Base-by-base conservation (phyloP, 2,888 invertebrate species). In the Drosophila meridiana region DNA sequence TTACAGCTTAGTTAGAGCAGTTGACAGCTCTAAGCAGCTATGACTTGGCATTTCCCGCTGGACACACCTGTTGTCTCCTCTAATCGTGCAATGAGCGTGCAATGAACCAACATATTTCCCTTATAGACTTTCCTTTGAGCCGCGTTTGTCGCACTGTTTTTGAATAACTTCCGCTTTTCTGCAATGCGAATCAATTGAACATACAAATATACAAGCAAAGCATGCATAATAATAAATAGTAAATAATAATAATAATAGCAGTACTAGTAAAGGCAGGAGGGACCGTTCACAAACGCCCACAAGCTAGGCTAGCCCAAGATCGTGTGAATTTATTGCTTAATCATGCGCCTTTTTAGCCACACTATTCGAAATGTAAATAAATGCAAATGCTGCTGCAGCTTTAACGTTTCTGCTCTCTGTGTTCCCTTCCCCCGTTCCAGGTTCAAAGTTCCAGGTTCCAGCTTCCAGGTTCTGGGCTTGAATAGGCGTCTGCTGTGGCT, bases 281-380 rank as follows among this genome's bases (percentile, higher is more conserved):
- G n/a, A 68, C 80, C 82, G 87, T 68, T 82, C 83, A 66, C 64
- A 66, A 55, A 62, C 80, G 62, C 59, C 65, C 69, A 58, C 69
- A 55, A 47, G 60, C 59, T 34, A 55, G 60, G 58, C 60, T 53
- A 50, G 68, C 62, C 69, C 52, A 36, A 72, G 75, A 74, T 72
- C 67, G 87, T 84, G 87, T 73, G 78, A 87, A 84, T 87, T 84
- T 84, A 84, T 84, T 84, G 84, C 84, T 84, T 84, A 87, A 84
- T 84, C 84, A 84, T 84, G 73, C 73, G 76, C 71, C 76, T 78
- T 79, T 74, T 73, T 66, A 63, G 61, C 61, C 61, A 45, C 65
- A 60, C 66, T 42, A 59, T 70, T 66, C 74, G 56, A 67, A 83
- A 78, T 77, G 83, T 66, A 86, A 84, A 82, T 73, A 80, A 65